These are phyloP conservation scores for Pollimyrus isidori DNA, from an alignment of 2,113 vertebrate species.

Conservation along the genomic window DNA sequence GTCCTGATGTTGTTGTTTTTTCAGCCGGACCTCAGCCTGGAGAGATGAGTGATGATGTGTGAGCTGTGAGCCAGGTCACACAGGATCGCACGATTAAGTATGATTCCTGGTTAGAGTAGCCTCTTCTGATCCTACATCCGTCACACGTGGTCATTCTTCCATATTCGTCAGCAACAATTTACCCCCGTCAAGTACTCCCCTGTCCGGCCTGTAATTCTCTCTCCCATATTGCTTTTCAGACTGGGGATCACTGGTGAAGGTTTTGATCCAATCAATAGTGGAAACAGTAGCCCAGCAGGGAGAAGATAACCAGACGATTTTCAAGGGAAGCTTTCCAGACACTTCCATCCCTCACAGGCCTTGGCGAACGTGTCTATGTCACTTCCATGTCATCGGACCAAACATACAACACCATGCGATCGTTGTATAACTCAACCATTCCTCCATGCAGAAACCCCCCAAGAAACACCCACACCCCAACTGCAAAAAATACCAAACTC, in stretches of 20 bases:
- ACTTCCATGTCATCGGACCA: not conserved
- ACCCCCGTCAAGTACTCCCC: not conserved
- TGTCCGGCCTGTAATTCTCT: not conserved
- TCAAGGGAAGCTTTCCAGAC: slow-evolving; percentile 3
- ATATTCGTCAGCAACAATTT: not conserved
- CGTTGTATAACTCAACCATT: not conserved
- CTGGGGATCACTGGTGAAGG: slow-evolving; percentile 57
- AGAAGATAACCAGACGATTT: slow-evolving; percentile 8
- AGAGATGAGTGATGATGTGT: not conserved
- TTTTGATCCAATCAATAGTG: slow-evolving; percentile 60
- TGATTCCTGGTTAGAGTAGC: not conserved
- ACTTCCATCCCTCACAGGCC: slow-evolving; percentile 12
- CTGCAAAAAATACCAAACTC: not conserved
- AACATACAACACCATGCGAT: not conserved
- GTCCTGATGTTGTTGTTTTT: not conserved
- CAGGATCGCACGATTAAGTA: not conserved
- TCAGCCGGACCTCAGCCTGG: not conserved
- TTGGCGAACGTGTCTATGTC: not conserved
- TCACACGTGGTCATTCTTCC: not conserved
- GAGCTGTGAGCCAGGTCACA: not conserved
- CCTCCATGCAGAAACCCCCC: not conserved
- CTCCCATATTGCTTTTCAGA: slow-evolving; percentile 60
- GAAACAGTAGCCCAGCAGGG: slow-evolving; percentile 31
- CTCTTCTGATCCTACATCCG: not conserved
- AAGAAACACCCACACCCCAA: not conserved